Evolutionary conservation across 2,113 vertebrate species (phyloP).

Genomic region (Neodontobutis hainanensis): DNA sequence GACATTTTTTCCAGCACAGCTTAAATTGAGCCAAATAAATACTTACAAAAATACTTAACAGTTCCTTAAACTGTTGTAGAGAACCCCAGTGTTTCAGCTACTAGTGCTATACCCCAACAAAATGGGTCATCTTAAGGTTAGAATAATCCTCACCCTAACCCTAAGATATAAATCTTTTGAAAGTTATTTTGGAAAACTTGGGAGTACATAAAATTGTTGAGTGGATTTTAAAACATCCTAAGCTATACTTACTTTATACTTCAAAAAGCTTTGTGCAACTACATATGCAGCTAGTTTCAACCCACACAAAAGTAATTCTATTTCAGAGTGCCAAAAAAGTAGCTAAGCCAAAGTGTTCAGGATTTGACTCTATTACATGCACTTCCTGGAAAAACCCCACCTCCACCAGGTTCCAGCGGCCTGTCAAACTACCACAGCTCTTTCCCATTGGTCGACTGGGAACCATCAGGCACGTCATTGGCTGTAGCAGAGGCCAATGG

Average conservation of each 20-base stretch:
- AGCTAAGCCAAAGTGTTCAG: conserved; percentile 41
- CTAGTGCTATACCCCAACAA: no score
- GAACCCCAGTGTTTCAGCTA: no score
- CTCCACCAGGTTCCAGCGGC: conserved; percentile 51
- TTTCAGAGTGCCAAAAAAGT: conserved; percentile 35
- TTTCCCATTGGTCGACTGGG: conserved; percentile 60
- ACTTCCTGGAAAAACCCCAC: conserved; percentile 73
- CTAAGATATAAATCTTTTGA: no score
- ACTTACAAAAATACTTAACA: neutral
- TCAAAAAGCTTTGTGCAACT: conserved; percentile 1
- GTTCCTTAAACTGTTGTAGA: no score
- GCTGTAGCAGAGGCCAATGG: conserved; percentile 17
- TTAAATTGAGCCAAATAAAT: neutral
- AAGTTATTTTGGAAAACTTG: no score
- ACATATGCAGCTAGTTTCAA: neutral
- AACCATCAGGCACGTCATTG: conserved; percentile 36
- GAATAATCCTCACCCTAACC: neutral
- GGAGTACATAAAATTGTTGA: neutral
- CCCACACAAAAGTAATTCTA: conserved; percentile 13
- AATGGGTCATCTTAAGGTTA: conserved; percentile 3
- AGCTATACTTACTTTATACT: conserved; percentile 4
- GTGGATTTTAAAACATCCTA: conserved; percentile 6
- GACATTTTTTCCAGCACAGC: neutral
- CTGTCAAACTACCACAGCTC: conserved; percentile 62
- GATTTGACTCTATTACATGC: conserved; percentile 54